A percentile compares a stretch with the other conserved stretches of the same genome.
Conservation (phyloP, 2,113 vertebrate species). For the Halichoerus grypus region DNA sequence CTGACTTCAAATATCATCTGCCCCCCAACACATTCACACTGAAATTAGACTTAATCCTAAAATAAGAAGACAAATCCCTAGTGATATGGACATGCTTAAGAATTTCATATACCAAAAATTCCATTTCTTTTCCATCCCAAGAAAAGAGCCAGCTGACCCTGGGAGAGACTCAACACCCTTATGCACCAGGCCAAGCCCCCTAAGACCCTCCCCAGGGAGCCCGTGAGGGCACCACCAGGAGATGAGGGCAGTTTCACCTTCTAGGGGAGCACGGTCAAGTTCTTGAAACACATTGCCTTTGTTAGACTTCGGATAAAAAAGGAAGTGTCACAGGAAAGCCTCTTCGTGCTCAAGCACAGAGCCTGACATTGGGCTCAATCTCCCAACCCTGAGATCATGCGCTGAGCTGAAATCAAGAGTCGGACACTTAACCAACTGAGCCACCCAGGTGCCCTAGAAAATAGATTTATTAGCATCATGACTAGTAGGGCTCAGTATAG, state of each 20-base stretch:
- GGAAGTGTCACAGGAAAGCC: not conserved
- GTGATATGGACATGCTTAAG: not conserved
- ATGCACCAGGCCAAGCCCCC: not conserved
- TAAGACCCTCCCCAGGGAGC: no score
- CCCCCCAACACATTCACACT: not conserved
- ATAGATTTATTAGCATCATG: not conserved
- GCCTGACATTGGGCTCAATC: not conserved
- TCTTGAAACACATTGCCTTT: not conserved
- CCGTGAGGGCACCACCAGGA: no score
- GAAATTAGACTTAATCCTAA: conserved; percentile 16
- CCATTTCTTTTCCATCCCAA: not conserved
- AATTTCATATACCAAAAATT: not conserved
- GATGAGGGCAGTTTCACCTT: not conserved
- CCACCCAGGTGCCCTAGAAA: not conserved
- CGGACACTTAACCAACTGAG: not conserved
- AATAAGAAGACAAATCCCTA: not conserved
- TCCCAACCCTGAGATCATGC: not conserved
- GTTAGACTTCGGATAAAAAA: not conserved
- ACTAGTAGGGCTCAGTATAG: not conserved
- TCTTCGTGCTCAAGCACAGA: not conserved
- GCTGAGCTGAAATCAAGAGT: not conserved
- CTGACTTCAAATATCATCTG: not conserved
- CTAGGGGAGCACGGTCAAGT: not conserved
- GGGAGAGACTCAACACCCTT: not conserved
- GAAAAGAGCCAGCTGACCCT: not conserved